These are phyloP conservation scores for Drosophila anomalata DNA, from an alignment of 2,888 invertebrate species.

Conservation along the genomic window DNA sequence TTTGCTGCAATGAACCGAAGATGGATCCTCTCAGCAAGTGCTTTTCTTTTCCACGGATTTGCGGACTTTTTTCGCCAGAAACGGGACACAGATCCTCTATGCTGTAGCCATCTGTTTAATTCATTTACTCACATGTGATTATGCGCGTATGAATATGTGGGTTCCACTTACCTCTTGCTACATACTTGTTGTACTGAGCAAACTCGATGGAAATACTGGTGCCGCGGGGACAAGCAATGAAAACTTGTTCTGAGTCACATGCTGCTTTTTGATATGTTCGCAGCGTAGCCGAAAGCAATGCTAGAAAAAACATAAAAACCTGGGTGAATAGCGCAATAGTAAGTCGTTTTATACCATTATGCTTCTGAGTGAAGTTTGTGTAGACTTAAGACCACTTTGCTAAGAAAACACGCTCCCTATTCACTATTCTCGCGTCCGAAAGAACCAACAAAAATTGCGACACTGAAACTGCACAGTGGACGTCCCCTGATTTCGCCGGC, in stretches of 20 bases:
- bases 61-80: slow-evolving; percentile 51
- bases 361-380: too few species aligned
- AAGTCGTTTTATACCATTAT: too few species aligned
- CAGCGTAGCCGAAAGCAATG: slow-evolving; percentile 94
- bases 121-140: background rate
- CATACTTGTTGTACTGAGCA: slow-evolving; percentile 89
- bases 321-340: background rate
- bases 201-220: slow-evolving; percentile 96
- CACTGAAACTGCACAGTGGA: too few species aligned
- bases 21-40: slow-evolving; percentile 81
- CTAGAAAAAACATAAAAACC: slow-evolving; percentile 84
- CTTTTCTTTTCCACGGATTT: slow-evolving; percentile 78
- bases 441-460: too few species aligned
- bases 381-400: too few species aligned
- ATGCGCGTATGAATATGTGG: background rate
- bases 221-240: slow-evolving; percentile 94
- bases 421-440: too few species aligned
- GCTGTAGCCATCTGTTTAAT: slow-evolving; percentile 80
- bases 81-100: slow-evolving; percentile 82
- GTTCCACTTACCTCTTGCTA: slow-evolving; percentile 80
- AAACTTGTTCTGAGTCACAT: slow-evolving; percentile 95
- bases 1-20: slow-evolving; percentile 77
- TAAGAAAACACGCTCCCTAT: too few species aligned
- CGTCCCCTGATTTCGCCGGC: too few species aligned
- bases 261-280: slow-evolving; percentile 95